phyloP scores from a whole-genome alignment of 2,113 vertebrate species.

The Sinocyclocheilus maitianheensis region DNA sequence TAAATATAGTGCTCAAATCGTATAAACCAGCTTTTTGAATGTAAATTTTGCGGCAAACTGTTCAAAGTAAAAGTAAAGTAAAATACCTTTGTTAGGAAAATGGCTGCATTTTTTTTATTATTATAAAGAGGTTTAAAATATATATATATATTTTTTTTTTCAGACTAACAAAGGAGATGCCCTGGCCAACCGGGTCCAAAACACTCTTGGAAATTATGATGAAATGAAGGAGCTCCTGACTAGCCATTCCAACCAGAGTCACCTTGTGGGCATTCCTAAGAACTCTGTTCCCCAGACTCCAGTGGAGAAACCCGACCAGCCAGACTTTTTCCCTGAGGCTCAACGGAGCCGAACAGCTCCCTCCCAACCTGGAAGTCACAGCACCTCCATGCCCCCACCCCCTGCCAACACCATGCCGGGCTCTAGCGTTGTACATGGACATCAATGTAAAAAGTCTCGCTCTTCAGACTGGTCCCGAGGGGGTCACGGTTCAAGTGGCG shows the following conservation, averaged over 20 bases:
- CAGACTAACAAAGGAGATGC: slow-evolving; percentile 93
- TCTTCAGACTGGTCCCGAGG: slow-evolving; percentile 84
- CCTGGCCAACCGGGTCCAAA: slow-evolving; percentile 90
- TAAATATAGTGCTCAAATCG: too few relatives aligned
- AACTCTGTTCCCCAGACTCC: slow-evolving; percentile 82
- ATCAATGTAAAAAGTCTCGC: slow-evolving; percentile 85
- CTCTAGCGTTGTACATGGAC: slow-evolving; percentile 62
- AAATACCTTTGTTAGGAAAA: too few relatives aligned
- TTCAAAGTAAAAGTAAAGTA: too few relatives aligned
- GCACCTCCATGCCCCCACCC: slow-evolving; percentile 72
- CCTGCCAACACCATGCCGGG: slow-evolving; percentile 59
- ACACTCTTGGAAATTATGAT: slow-evolving; percentile 92
- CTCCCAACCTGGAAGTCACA: slow-evolving; percentile 73
- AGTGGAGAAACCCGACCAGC: slow-evolving; percentile 66
- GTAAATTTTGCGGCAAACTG: too few relatives aligned
- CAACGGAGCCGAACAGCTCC: slow-evolving; percentile 57
- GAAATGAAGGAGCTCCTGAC: slow-evolving; percentile 78
- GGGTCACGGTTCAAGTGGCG: slow-evolving; percentile 71
- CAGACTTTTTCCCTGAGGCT: slow-evolving; percentile 60
- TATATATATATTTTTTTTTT: slow-evolving; percentile 46
- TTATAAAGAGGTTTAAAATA: too few relatives aligned
- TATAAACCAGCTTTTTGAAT: too few relatives aligned
- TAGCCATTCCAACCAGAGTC: slow-evolving; percentile 88
- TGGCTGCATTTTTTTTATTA: too few relatives aligned
- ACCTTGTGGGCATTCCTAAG: slow-evolving; percentile 96